Base-by-base conservation (phyloP, 1,140 invertebrate species). In the Eupristina koningsbergeri region DNA sequence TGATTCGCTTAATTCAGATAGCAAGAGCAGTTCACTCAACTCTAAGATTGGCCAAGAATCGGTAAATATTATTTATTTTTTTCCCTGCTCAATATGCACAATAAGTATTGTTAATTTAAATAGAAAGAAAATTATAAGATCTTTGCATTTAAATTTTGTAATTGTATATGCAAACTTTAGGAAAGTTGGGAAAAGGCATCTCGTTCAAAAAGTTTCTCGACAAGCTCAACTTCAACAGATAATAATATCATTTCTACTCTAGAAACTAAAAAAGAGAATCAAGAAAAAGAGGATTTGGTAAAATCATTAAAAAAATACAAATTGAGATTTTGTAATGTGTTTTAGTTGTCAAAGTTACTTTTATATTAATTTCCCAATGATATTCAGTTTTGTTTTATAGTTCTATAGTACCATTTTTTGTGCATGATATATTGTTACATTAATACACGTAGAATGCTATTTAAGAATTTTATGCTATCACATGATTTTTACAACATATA, bases 11-110 rank as follows among this genome's bases (percentile, higher is more conserved):
- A 94, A 96, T 90, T 96, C 96, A 1, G 96, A 96, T 88, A 96
- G 95, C 58, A 97, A 97, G 93, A 96, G 96, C 86, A 96, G 95
- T 91, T 96, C 96, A 76, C 93, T 96, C 83, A 96, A 96, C 92
- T 96, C 96, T 41, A 97, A 96, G 93, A 94, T 95, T 90, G 95
- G 93, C 89, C 95, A 94, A 89, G 96, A 96, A 93, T 95, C 94
- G 89, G 95, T 96, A 94, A 94, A n/a, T 80, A 64, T 77, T 58
- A 0, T 36, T 74, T 3, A 53, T 74, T 41, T n/a, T 11, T 58
- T 61, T 58, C 41, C 34, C 61, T 63, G 45, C 41, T 50, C 73
- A 69, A 74, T 80, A 64, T 34, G 64, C 58, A 67, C 34, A 22
- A 36, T 58, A 19, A 71, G 22, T 39, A 58, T 34, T 19, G 7